phyloP scores from a whole-genome alignment of 1,140 invertebrate species.

The Hirudo medicinalis region DNA sequence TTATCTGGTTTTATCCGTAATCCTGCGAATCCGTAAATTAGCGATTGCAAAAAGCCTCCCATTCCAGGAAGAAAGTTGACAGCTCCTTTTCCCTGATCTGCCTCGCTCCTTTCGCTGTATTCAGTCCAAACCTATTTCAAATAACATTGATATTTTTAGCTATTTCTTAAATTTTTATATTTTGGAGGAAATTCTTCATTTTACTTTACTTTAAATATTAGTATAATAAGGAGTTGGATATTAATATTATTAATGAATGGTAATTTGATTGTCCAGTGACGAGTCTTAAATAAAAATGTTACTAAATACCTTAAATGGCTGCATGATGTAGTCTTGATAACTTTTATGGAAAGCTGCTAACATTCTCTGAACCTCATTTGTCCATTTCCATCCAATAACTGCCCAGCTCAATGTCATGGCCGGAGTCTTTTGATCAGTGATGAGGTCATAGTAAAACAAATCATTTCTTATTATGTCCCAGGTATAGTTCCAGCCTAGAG shows the following conservation, averaged over 20 bases:
- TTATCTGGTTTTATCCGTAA: slow-evolving; percentile 21
- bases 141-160: too few relatives aligned
- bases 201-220: too few relatives aligned
- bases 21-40: slow-evolving; percentile 23
- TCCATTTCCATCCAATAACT: slow-evolving; percentile 23
- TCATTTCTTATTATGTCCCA: slow-evolving; percentile 23
- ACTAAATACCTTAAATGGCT: slow-evolving; percentile 20
- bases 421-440: slow-evolving; percentile 14
- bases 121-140: slow-evolving; percentile 22
- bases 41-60: slow-evolving; percentile 22
- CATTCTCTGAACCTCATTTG: slow-evolving; percentile 15
- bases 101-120: slow-evolving; percentile 14
- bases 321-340: slow-evolving; percentile 23
- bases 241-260: too few relatives aligned
- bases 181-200: neutral
- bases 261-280: too few relatives aligned
- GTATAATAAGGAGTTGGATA: too few relatives aligned
- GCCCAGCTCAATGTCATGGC: slow-evolving; percentile 23
- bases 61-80: slow-evolving; percentile 24
- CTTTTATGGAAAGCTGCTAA: slow-evolving; percentile 19
- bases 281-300: too few relatives aligned
- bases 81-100: slow-evolving; percentile 18
- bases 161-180: neutral
- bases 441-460: slow-evolving; percentile 18
- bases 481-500: slow-evolving; percentile 24